phyloP scores from a whole-genome alignment of 2,113 vertebrate genomes.

The Rhinichthys klamathensis region DNA sequence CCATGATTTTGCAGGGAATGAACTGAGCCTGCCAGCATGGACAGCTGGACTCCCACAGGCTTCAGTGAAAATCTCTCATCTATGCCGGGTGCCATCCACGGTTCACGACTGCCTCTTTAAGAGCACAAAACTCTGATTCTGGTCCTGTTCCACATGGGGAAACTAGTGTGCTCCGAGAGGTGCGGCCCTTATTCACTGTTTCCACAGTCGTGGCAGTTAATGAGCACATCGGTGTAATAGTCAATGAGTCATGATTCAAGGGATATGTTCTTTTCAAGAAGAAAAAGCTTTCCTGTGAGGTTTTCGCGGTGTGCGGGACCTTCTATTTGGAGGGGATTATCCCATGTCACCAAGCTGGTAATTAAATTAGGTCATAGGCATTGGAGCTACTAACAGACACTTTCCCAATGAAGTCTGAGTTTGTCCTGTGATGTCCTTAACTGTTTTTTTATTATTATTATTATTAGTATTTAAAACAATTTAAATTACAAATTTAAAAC shows the following conservation, averaged over 20 bases:
- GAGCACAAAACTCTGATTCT: not conserved
- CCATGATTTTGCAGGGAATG: too few species aligned
- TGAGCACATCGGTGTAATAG: not conserved
- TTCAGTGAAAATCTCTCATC: constrained; percentile 24
- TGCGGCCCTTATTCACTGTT: constrained; percentile 13
- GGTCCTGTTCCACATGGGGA: constrained; percentile 10
- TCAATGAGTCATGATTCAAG: constrained; percentile 3
- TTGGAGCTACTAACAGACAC: constrained; percentile 4
- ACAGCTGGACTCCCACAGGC: constrained; percentile 7
- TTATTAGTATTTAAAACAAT: not conserved
- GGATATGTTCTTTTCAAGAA: constrained; percentile 10
- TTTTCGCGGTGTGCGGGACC: not conserved
- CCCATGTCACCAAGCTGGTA: constrained; percentile 41
- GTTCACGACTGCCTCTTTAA: constrained; percentile 17
- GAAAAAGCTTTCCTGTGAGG: constrained; percentile 15
- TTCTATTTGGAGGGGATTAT: constrained; percentile 42
- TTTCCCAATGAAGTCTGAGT: not conserved
- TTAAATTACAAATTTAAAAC: not conserved
- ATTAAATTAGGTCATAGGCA: constrained; percentile 43
- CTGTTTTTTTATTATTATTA: not conserved
- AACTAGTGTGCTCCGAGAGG: not conserved
- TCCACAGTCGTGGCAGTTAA: constrained; percentile 22
- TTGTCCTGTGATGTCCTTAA: not conserved
- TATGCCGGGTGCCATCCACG: not conserved
- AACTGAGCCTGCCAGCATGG: not conserved